Evolutionary conservation across 2,797 vertebrate species (phyloP).

Genomic region (Peromyscus aztecus): DNA sequence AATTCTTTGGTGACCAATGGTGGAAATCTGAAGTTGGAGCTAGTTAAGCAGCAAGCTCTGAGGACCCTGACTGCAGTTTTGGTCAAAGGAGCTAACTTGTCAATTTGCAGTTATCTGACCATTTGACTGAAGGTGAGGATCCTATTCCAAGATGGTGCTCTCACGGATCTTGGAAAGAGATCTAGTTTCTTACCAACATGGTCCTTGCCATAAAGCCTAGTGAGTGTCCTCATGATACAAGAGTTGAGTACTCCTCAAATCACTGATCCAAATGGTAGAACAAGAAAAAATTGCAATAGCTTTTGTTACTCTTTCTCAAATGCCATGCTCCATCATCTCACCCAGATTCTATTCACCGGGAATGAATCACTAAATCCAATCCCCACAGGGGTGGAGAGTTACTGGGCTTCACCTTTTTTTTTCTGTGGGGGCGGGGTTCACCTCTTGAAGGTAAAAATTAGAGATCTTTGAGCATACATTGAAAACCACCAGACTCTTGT

Average conservation of each 20-base stretch:
- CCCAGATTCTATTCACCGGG: neutral
- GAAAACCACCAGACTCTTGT: conserved; percentile 24
- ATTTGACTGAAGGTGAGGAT: neutral
- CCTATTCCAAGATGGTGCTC: neutral
- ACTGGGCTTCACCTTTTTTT: neutral
- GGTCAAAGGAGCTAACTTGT: neutral
- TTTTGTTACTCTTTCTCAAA: conserved; percentile 14
- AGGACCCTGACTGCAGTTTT: neutral
- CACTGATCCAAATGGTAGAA: neutral
- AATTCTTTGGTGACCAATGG: neutral
- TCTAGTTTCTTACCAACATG: neutral
- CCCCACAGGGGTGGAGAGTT: neutral
- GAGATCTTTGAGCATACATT: neutral
- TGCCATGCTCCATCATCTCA: neutral
- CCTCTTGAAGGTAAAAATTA: conserved; percentile 7
- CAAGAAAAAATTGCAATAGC: neutral
- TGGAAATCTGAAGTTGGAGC: neutral
- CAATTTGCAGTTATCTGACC: neutral
- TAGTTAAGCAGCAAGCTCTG: neutral
- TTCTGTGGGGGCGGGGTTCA: neutral
- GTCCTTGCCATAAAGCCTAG: neutral
- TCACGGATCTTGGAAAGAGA: neutral
- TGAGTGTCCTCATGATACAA: neutral
- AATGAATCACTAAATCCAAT: neutral
- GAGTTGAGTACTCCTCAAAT: conserved; percentile 8